Conservation (phyloP, 1,140 invertebrate species). For the Drosophila watanabei region DNA sequence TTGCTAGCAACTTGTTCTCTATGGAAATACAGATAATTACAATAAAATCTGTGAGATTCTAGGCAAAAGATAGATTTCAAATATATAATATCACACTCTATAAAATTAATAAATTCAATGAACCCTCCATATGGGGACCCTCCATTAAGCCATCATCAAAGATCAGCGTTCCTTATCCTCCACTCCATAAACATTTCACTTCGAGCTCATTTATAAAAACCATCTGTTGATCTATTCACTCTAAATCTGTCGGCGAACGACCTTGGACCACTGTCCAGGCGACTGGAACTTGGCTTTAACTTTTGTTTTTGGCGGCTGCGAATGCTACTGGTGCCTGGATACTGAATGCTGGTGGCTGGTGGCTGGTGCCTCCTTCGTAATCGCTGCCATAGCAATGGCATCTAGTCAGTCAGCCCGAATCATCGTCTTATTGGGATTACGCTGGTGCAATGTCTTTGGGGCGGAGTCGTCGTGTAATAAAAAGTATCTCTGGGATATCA, state of each 20-base stretch:
- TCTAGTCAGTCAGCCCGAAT: slow-evolving; percentile 46
- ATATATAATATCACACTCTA: background rate
- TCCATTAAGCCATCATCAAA: slow-evolving; percentile 32
- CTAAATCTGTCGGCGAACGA: slow-evolving; percentile 49
- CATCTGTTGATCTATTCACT: slow-evolving; percentile 47
- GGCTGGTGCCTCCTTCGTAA: slow-evolving; percentile 38
- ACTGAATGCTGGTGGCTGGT: background rate
- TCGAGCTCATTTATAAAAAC: slow-evolving; percentile 6
- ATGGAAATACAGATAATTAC: no score
- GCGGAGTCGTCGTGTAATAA: slow-evolving; percentile 69
- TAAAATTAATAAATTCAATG: background rate
- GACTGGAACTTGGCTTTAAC: slow-evolving; percentile 23
- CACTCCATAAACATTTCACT: slow-evolving; percentile 29
- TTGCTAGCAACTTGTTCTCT: background rate
- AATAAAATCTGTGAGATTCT: background rate
- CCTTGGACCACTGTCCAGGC: slow-evolving; percentile 54
- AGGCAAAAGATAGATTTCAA: background rate
- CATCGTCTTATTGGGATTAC: slow-evolving; percentile 72
- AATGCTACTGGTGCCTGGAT: slow-evolving; percentile 15
- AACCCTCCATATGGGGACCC: slow-evolving; percentile 1
- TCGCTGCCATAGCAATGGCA: slow-evolving; percentile 52
- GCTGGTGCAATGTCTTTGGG: slow-evolving; percentile 54
- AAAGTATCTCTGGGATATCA: slow-evolving; percentile 66
- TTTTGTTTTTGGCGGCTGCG: slow-evolving; percentile 9
- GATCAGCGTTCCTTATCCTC: slow-evolving; percentile 2